Evolutionary conservation across 1,140 invertebrate genomes (phyloP).

Genomic region (Elymnias hypermnestra): DNA sequence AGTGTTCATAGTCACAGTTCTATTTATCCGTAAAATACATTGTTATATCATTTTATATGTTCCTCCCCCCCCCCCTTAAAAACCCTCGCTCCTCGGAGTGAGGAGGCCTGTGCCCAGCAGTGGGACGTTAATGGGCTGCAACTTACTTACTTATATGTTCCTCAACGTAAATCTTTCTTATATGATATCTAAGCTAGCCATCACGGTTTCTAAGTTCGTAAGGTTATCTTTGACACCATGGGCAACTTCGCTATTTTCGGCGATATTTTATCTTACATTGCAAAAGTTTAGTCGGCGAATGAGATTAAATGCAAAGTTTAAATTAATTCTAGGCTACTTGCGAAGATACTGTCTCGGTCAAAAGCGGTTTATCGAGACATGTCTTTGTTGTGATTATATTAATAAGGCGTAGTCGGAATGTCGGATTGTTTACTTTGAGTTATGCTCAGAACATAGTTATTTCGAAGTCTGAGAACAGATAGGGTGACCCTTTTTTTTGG

Average conservation of each 20-base stretch:
- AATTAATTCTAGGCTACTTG: slow-evolving; percentile 61
- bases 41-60: no score
- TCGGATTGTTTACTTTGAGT: slow-evolving; percentile 7
- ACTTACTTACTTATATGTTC: no score
- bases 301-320: slow-evolving; percentile 72
- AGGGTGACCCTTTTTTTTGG: neutral
- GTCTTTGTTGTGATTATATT: slow-evolving; percentile 32
- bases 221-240: slow-evolving; percentile 48
- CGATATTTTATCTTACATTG: slow-evolving; percentile 64
- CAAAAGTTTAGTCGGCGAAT: slow-evolving; percentile 60
- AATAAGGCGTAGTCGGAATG: slow-evolving; percentile 12
- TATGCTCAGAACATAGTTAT: slow-evolving; percentile 2
- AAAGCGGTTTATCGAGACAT: slow-evolving; percentile 23
- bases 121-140: no score
- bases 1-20: no score
- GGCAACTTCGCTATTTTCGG: slow-evolving; percentile 55
- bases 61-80: no score
- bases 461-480: neutral
- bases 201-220: slow-evolving; percentile 22
- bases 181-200: neutral
- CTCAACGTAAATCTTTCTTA: neutral
- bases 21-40: no score
- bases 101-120: no score
- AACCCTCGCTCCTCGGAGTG: no score
- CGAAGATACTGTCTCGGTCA: slow-evolving; percentile 38